A percentile compares a stretch with the other conserved stretches of the same genome.
These are phyloP conservation scores for Heptranchias perlo DNA, from an alignment of 2,113 vertebrate genomes.

Conservation along the genomic window DNA sequence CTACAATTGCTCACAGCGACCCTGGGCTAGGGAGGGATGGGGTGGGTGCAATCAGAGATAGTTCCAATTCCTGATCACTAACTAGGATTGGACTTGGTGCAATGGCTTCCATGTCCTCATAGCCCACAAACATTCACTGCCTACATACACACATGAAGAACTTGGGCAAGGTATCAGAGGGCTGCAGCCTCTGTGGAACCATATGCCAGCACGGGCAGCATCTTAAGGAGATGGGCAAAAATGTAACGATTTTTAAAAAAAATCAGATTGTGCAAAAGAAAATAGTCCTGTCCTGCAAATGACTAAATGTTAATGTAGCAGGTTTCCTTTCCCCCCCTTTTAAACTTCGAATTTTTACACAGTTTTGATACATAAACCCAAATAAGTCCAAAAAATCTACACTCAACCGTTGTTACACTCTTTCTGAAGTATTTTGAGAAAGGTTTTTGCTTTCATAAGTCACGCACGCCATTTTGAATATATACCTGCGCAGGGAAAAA, in stretches of 20 bases:
- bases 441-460: neutral
- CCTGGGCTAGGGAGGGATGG: neutral
- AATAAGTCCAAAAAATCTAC: neutral
- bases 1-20: neutral
- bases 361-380: neutral
- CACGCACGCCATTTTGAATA: neutral
- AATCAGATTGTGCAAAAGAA: neutral
- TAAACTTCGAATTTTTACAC: neutral
- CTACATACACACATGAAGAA: neutral
- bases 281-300: neutral
- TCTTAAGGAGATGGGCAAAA: neutral
- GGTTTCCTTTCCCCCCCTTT: neutral
- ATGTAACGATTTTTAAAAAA: neutral
- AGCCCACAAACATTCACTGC: neutral
- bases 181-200: neutral
- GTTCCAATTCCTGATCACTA: neutral
- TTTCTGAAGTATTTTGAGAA: neutral
- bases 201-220: neutral
- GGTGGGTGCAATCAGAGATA: neutral
- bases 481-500: conserved; percentile 73
- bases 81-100: too few species aligned
- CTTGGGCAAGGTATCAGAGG: neutral
- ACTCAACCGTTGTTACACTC: neutral
- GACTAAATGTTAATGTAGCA: neutral
- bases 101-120: too few species aligned